phyloP scores from a whole-genome alignment of 1,140 invertebrate genomes.

The Asobara japonica region DNA sequence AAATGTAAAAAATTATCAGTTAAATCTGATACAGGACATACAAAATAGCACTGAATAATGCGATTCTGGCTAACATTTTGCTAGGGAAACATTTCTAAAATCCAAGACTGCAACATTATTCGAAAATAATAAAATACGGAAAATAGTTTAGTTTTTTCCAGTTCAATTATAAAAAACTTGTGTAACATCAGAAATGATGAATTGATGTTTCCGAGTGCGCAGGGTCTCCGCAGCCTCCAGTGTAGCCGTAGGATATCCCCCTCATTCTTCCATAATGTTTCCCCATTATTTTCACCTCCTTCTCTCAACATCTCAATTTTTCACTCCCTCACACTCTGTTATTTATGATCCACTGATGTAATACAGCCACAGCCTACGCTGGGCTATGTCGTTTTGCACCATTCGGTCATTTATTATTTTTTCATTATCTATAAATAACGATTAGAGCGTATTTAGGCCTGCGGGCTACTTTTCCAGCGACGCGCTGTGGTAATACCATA shows the following conservation, averaged over 20 bases:
- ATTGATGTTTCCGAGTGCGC: background rate
- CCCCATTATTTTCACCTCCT: background rate
- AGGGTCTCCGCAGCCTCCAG: background rate
- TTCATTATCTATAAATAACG: slow-evolving; percentile 40
- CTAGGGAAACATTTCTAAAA: too few relatives aligned
- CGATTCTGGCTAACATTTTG: too few relatives aligned
- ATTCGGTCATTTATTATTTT: slow-evolving; percentile 5
- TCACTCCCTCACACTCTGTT: background rate
- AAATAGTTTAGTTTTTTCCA: too few relatives aligned
- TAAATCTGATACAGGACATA: too few relatives aligned
- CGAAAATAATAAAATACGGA: too few relatives aligned
- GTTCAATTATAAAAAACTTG: too few relatives aligned
- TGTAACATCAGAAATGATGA: background rate
- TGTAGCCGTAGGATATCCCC: background rate
- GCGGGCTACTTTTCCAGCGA: slow-evolving; percentile 60
- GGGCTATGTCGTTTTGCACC: background rate
- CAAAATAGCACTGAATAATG: too few relatives aligned
- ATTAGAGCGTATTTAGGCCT: slow-evolving; percentile 62
- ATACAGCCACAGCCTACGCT: background rate
- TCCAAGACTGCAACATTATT: too few relatives aligned
- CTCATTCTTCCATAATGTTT: background rate
- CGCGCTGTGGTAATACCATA: slow-evolving; percentile 49
- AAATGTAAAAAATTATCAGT: too few relatives aligned
- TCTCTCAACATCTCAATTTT: background rate
- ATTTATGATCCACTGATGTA: background rate